Percentiles rank a stretch among this genome's conserved stretches.
Conservation (phyloP, 1,140 invertebrate genomes). For the Drosophila repletoides region DNA sequence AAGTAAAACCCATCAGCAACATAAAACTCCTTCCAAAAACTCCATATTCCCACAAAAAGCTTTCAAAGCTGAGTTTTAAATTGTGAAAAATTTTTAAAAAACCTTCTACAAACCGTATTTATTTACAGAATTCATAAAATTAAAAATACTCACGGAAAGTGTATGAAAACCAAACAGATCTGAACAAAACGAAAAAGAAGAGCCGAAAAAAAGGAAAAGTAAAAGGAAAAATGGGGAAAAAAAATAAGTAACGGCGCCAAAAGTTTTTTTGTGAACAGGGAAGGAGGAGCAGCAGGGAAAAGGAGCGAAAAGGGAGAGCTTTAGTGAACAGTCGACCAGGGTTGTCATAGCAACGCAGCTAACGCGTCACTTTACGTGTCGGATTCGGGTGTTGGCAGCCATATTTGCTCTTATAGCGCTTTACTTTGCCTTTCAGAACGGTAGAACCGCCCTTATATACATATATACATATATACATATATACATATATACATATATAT, state of each 20-base stretch:
- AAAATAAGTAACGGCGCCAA: background rate
- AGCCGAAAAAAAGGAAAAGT: slow-evolving; percentile 13
- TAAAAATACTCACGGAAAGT: too few species aligned
- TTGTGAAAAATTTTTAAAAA: too few species aligned
- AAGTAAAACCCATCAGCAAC: too few species aligned
- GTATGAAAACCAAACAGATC: too few species aligned
- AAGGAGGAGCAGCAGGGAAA: background rate
- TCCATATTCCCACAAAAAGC: too few species aligned
- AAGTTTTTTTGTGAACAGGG: background rate
- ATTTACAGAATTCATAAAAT: too few species aligned
- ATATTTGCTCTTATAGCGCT: slow-evolving; percentile 81
- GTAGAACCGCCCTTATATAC: slow-evolving; percentile 15
- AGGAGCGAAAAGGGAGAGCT: background rate
- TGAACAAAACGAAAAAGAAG: background rate
- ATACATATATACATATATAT: too few species aligned
- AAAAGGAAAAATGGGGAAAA: background rate
- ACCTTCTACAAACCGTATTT: too few species aligned
- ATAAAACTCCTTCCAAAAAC: too few species aligned
- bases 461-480: too few species aligned
- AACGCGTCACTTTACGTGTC: slow-evolving; percentile 82
- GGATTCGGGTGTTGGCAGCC: slow-evolving; percentile 82
- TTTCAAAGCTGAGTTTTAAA: too few species aligned
- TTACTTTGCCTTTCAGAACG: slow-evolving; percentile 70
- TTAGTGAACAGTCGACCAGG: slow-evolving; percentile 30
- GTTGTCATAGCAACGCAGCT: slow-evolving; percentile 79